A percentile compares a stretch with the other conserved stretches of the same genome.
Evolutionary conservation across 2,113 vertebrate genomes (phyloP).

Genomic region (Tetrao urogallus): DNA sequence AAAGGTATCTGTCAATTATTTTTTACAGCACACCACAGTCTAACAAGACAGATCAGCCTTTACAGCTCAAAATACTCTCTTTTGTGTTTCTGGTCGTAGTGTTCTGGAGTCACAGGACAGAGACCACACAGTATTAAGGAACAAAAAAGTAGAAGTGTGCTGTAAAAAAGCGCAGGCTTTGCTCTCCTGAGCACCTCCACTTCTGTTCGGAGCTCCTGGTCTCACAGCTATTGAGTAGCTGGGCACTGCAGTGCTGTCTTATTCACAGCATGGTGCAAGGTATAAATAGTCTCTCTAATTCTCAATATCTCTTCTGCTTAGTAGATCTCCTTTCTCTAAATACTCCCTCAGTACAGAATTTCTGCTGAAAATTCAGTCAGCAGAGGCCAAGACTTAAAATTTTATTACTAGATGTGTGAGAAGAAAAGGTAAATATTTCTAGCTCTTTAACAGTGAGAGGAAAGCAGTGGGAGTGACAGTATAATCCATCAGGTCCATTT

Average conservation of each 20-base stretch:
- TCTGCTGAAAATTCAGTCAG: conserved; percentile 11
- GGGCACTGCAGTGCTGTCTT: background rate
- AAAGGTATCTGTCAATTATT: background rate
- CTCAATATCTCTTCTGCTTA: background rate
- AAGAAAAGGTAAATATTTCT: conserved; percentile 42
- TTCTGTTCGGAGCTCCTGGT: background rate
- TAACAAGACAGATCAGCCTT: background rate
- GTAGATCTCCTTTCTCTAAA: background rate
- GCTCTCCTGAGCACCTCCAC: background rate
- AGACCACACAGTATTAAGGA: background rate
- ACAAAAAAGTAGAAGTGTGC: background rate
- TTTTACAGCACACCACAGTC: background rate
- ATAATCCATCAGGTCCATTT: background rate
- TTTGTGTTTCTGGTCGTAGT: background rate
- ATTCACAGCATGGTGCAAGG: background rate
- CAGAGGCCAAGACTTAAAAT: background rate
- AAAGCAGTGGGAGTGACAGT: background rate
- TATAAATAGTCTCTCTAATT: conserved; percentile 39
- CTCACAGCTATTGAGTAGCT: background rate
- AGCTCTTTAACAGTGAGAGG: background rate
- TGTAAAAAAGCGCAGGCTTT: background rate
- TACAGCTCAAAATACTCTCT: background rate
- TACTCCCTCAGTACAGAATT: background rate
- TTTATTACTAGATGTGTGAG: background rate
- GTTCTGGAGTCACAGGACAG: background rate